These are phyloP conservation scores for Drepana arcuata DNA, from an alignment of 1,140 invertebrate genomes.

Conservation along the genomic window DNA sequence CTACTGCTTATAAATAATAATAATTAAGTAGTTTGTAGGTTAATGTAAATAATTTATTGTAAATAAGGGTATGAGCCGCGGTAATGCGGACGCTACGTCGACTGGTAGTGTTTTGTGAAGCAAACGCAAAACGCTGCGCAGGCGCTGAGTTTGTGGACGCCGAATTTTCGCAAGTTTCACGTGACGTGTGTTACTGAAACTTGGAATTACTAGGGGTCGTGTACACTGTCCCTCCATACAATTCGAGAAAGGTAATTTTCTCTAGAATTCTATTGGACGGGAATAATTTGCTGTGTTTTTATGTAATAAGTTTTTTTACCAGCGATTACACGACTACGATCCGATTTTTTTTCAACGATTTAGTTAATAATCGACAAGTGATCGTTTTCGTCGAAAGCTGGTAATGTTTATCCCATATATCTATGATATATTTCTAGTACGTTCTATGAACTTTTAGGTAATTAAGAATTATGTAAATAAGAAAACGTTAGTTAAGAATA, in stretches of 20 bases:
- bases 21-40: constrained; percentile 53
- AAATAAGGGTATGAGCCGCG: constrained; percentile 64
- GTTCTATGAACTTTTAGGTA: constrained; percentile 87
- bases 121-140: constrained; percentile 40
- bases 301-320: constrained; percentile 58
- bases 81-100: constrained; percentile 54
- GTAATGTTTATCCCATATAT: constrained; percentile 94
- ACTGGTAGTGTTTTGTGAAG: constrained; percentile 43
- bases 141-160: constrained; percentile 34
- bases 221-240: constrained; percentile 43
- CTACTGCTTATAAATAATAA: constrained; percentile 81
- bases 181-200: constrained; percentile 7
- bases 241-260: constrained; percentile 70
- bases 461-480: constrained; percentile 49
- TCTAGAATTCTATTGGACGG: constrained; percentile 58
- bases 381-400: constrained; percentile 67
- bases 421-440: constrained; percentile 95
- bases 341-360: constrained; percentile 21
- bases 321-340: constrained; percentile 40
- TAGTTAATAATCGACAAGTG: constrained; percentile 10
- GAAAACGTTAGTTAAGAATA: constrained; percentile 1
- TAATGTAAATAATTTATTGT: constrained; percentile 50
- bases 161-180: constrained; percentile 25
- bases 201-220: constrained; percentile 25
- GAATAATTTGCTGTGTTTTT: constrained; percentile 32